Conservation (phyloP, 2,797 vertebrate genomes). For the Eospalax fontanierii region DNA sequence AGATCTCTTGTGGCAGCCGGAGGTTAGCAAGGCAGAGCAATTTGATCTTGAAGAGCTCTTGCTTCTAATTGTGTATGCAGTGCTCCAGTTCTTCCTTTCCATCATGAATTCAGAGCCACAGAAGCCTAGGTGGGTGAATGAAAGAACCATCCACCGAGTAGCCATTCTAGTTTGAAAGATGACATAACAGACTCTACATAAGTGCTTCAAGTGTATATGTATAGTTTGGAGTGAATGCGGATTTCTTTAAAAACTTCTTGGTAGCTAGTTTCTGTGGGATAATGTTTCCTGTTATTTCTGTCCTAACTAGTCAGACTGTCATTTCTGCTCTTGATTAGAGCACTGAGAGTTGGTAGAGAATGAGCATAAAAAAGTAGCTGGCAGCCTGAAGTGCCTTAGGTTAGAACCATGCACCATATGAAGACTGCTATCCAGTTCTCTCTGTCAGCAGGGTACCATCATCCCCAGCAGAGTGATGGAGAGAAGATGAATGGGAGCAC, state of each 20-base stretch:
- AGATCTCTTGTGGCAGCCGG: not conserved
- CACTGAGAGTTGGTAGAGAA: not conserved
- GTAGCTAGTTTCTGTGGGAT: not conserved
- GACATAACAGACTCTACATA: not conserved
- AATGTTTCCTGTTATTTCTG: not conserved
- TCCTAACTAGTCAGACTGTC: not conserved
- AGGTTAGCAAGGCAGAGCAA: not conserved
- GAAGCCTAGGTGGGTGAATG: not conserved
- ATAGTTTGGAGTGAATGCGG: not conserved
- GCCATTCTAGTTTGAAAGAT: not conserved
- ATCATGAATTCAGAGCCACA: not conserved
- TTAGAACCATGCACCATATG: not conserved
- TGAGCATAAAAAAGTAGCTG: slow-evolving; percentile 6
- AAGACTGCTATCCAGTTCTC: not conserved
- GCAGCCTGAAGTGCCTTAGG: not conserved
- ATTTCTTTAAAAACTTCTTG: not conserved
- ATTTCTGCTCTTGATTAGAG: not conserved
- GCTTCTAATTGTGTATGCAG: not conserved
- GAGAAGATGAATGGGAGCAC: not conserved
- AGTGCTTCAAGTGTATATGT: not conserved
- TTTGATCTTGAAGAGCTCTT: not conserved
- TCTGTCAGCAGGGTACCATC: not conserved
- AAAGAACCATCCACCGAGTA: not conserved
- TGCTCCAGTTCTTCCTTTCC: not conserved
- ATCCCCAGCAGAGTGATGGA: not conserved